Evolutionary conservation across 2,797 vertebrate genomes (phyloP), one percentile per base, ranked within the genome.

Genomic region (Coilia nasus): DNA sequence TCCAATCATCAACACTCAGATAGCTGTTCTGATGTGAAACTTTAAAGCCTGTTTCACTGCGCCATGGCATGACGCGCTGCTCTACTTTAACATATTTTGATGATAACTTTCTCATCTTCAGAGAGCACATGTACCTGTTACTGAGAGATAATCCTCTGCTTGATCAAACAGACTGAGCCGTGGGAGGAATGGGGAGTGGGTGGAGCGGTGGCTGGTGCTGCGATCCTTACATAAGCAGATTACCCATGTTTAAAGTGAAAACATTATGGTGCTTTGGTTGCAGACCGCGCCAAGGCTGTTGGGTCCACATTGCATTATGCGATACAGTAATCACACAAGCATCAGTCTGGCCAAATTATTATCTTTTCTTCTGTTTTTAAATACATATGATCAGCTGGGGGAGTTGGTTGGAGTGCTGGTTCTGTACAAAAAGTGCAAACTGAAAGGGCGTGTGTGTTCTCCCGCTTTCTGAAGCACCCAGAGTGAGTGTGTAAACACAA

Each of bases 241-340:
- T 78, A 78, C 71, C 31, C 31, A 21, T 78, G 71, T 78, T 78
- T 78, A 41, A 78, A 78, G 35, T 78, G 71, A 78, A 78, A 78
- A 78, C 71, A 44, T 78, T 78, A 78, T 78, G 71, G 35, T 44
- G 6, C 31, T 6, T 44, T 78, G 35, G 71, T 78, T 21, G 71
- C 71, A 78, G 71, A 78, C 41, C 21, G 35, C 0, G 17, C 21
- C 41, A 17, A 19, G 71, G 35, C 71, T 78, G 71, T 78, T 44
- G 71, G 71, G 35, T 78, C 17, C 71, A 78, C 35, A 44, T 44
- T 41, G 71, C 71, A 21, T 78, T 78, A 44, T 31, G 19, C 17
- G 41, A 31, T 44, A 44, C 35, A 44, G 71, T 44, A 44, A 31
- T 75, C 67, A 19, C 67, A 75, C 31, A 75, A 75, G 41, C 44